phyloP scores from a whole-genome alignment of 2,888 invertebrate genomes.

The Theristus sp. region DNA sequence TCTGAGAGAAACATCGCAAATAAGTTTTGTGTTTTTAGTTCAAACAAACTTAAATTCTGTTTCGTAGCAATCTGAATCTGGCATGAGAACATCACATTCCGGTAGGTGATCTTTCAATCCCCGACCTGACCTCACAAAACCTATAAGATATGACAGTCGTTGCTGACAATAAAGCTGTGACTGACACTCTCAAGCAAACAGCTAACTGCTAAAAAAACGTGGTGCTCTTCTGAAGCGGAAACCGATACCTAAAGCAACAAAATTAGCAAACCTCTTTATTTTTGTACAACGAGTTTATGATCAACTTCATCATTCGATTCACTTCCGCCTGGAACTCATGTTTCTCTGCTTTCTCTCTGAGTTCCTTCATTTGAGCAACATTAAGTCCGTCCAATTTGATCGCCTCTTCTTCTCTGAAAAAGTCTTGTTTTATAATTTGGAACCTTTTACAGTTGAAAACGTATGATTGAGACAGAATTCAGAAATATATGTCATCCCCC shows the following conservation, averaged over 20 bases:
- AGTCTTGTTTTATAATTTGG: background rate
- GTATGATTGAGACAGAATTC: background rate
- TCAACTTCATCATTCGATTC: slow-evolving; percentile 98
- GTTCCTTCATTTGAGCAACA: slow-evolving; percentile 75
- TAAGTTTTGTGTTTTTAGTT: too few species aligned
- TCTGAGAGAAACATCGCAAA: too few species aligned
- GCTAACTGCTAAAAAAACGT: too few species aligned
- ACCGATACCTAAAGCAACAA: background rate
- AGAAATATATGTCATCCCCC: background rate
- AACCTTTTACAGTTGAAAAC: background rate
- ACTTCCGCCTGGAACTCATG: slow-evolving; percentile 83
- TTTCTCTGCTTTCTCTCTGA: slow-evolving; percentile 57
- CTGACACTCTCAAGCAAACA: too few species aligned
- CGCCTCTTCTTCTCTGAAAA: slow-evolving; percentile 70
- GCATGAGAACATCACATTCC: background rate
- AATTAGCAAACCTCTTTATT: slow-evolving; percentile 63
- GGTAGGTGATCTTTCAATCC: too few species aligned
- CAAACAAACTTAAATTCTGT: background rate
- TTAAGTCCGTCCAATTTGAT: slow-evolving; percentile 84
- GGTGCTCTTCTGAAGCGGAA: too few species aligned
- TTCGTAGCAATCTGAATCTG: background rate
- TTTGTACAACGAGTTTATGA: slow-evolving; percentile 93
- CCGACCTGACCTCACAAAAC: too few species aligned
- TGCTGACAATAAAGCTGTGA: too few species aligned
- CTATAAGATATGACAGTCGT: too few species aligned